Evolutionary conservation across 2,113 vertebrate genomes (phyloP), one percentile per base, ranked within the genome.

Genomic region (Psettodes erumei): DNA sequence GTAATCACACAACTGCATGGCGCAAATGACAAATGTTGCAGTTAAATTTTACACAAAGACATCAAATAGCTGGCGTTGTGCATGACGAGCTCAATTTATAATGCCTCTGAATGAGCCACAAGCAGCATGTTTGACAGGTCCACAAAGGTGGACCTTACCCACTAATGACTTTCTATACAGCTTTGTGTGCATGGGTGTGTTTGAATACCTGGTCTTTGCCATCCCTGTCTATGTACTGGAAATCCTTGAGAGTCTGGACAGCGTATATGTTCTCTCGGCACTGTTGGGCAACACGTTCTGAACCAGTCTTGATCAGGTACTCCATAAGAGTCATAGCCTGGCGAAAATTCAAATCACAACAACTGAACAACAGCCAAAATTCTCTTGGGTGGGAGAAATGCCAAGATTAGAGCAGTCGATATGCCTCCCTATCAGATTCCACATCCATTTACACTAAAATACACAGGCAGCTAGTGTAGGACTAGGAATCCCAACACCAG

Each of bases 271-370:
- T 98, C 89, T 98, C 96, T 88, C 96, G 91, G 91, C 96, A 98
- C 86, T 98, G 96, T 81, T 97, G 96, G 0, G 96, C 96, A 30
- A 98, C 96, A 0, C 96, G 95, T 91, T 97, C 96, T 8, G 96
- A 97, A 77, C 96, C 96, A 0, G 96, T 98, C 93, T 98, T 98
- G 74, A 98, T 96, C 75, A 98, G 93, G 89, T 98, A 98, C 88
- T 98, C 96, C 96, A 97, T 96, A 81, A 98, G 93, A 11, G 96
- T 97, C 96, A 98, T 97, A 76, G 96, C 96, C 96, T 97, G 84
- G 42, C 3, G 23, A 61, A 64, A 55, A 61, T 1, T 56, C 1
- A 75, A 56, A 67, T 16, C 33, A 77, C 45, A 73, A 56, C 3
- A 13, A 69, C 37, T 37, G n/a, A 60, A 0, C 23, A 61, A 38